phyloP scores from a whole-genome alignment of 1,140 invertebrate genomes.

The Acyrthosiphon pisum region DNA sequence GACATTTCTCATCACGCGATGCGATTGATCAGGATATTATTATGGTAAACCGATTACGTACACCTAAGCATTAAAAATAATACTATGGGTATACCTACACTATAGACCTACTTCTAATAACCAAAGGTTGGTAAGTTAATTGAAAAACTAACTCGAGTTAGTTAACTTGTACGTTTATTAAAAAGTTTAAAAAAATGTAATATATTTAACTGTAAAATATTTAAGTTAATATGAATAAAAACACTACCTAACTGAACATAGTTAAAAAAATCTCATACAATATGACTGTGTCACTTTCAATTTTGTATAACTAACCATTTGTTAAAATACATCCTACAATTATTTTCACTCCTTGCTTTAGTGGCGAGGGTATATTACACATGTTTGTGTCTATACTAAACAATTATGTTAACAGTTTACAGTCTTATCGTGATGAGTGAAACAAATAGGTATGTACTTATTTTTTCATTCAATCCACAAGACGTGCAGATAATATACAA shows the following conservation, averaged over 20 bases:
- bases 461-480: not conserved
- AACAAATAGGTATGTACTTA: not conserved
- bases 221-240: not conserved
- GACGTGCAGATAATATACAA: constrained; percentile 54
- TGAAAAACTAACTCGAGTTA: not conserved
- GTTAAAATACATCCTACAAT: not conserved
- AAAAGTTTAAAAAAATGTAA: not conserved
- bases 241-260: not conserved
- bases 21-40: not conserved
- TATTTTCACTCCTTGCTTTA: not conserved
- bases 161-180: not conserved
- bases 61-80: not conserved
- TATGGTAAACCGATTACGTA: not conserved
- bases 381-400: not conserved
- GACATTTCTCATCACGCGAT: not conserved
- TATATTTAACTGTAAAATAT: not conserved
- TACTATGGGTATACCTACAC: not conserved
- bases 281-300: not conserved
- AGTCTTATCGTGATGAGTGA: not conserved
- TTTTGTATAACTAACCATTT: not conserved
- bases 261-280: not conserved
- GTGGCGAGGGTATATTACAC: not conserved
- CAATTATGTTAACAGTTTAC: not conserved
- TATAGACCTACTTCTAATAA: not conserved
- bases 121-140: not conserved